A percentile compares a stretch with the other conserved stretches of the same genome.
phyloP scores from a whole-genome alignment of 2,113 vertebrate species.

The Forbesichthys agassizii region DNA sequence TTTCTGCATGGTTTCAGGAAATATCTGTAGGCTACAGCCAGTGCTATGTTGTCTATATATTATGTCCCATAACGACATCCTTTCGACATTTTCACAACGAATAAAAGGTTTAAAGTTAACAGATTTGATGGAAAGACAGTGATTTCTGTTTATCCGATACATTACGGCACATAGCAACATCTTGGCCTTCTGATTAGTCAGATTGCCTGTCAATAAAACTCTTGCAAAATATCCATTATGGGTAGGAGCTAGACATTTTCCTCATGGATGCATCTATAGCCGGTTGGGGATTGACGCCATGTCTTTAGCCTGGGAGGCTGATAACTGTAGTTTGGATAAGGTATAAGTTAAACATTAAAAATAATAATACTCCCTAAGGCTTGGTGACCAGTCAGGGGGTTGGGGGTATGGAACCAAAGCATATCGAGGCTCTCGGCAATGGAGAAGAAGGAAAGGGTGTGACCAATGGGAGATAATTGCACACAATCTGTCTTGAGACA shows the following conservation, averaged over 20 bases:
- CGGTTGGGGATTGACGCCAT: neutral
- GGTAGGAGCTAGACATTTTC: neutral
- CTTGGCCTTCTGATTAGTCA: neutral
- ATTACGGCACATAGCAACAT: too few relatives aligned
- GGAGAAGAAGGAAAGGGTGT: conserved; percentile 36
- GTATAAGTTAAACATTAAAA: too few relatives aligned
- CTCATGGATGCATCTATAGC: neutral
- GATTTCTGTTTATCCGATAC: too few relatives aligned
- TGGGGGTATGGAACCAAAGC: conserved; percentile 26
- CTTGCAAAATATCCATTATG: neutral
- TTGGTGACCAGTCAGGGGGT: neutral
- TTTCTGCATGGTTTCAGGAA: too few relatives aligned
- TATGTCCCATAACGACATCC: too few relatives aligned
- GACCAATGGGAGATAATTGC: conserved; percentile 73
- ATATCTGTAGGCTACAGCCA: too few relatives aligned
- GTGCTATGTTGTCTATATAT: too few relatives aligned
- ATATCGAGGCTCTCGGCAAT: conserved; percentile 40
- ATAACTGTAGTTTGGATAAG: neutral
- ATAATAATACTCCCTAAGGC: neutral
- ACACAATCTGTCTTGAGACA: conserved; percentile 66
- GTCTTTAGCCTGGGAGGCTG: neutral
- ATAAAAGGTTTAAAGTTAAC: too few relatives aligned
- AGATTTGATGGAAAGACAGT: too few relatives aligned
- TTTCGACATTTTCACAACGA: too few relatives aligned
- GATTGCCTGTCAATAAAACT: conserved; percentile 27